Evolutionary conservation across 1,140 invertebrate genomes (phyloP), one percentile per base, ranked within the genome.

Genomic region (Lamellibrachia luymesi): DNA sequence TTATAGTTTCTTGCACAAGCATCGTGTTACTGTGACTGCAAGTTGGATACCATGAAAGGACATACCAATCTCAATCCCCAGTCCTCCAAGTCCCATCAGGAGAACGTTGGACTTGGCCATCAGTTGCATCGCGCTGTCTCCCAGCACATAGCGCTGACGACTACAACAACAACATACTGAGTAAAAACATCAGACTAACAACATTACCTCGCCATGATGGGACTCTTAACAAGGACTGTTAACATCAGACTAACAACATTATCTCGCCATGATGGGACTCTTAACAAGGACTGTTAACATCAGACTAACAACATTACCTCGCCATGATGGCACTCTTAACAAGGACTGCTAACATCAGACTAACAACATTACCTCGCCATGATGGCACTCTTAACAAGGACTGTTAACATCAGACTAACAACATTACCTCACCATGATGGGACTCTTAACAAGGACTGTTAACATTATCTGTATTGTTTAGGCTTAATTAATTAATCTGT

Each of bases 21-120:
- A 52, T 51, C 17, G 7, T 91, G 64, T 22, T 4, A 90, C 10
- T 50, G 22, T 91, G 2, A 64, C 17, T 90, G 92, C 13, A 91
- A 0, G 50, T 92, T 64, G 17, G 38, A 50, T 4, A 90, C 52
- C 38, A 51, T n/a, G 25, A 50, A 4, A 91, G 51, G 80, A 92
- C 94, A 93, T 94, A 96, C 96, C 96, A 92, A 96, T 96, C 94
- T 96, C 96, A 93, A 96, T 94, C 90, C 96, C 96, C 91, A 96
- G 94, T 92, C 96, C 96, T 92, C 96, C 96, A 90, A 96, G 89
- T n/a, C 96, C 96, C 94, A 95, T 95, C 17, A 96, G 90, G 10
- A 96, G 94, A 17, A 96, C 95, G 90, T 95, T 95, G 4, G 96
- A 94, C 64, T 95, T 94, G 13, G 96, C 96, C 95, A 96, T 96